Evolutionary conservation across 2,888 invertebrate genomes (phyloP).

Genomic region (Spatulosminthurus flaviceps): DNA sequence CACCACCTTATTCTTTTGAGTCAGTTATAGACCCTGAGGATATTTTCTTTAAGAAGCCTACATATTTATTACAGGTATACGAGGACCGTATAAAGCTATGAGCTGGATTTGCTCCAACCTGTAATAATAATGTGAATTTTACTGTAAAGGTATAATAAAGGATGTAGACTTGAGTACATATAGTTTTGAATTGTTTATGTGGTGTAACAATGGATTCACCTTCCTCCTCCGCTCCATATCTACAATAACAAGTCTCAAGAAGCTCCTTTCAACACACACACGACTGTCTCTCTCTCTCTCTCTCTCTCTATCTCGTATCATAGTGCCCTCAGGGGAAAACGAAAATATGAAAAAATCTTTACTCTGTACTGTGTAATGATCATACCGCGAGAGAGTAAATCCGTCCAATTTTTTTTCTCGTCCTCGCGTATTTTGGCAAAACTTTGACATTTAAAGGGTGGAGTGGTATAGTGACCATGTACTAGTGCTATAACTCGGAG

Average conservation of each 20-base stretch:
- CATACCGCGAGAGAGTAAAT: not conserved
- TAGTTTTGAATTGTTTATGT: not conserved
- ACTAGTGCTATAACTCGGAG: not conserved
- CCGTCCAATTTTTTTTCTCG: not conserved
- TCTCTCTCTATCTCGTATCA: no score
- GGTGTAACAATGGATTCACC: not conserved
- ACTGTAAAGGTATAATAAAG: not conserved
- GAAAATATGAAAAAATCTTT: conserved; percentile 43
- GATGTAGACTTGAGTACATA: not conserved
- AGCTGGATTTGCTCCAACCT: not conserved
- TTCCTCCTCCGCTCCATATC: no score
- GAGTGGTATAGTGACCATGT: not conserved
- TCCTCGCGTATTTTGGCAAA: not conserved
- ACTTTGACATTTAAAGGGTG: not conserved
- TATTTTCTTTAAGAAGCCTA: not conserved
- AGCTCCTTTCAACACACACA: not conserved
- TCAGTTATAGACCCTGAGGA: not conserved
- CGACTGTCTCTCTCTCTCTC: no score
- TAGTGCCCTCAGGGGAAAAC: conserved; percentile 33
- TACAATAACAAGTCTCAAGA: not conserved
- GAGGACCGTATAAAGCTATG: not conserved
- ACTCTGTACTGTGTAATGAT: conserved; percentile 7
- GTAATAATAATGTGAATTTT: conserved; percentile 6
- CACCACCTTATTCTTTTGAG: not conserved
- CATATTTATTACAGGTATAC: not conserved